phyloP scores from a whole-genome alignment of 2,113 vertebrate genomes.

The Muntiacus muntjak region DNA sequence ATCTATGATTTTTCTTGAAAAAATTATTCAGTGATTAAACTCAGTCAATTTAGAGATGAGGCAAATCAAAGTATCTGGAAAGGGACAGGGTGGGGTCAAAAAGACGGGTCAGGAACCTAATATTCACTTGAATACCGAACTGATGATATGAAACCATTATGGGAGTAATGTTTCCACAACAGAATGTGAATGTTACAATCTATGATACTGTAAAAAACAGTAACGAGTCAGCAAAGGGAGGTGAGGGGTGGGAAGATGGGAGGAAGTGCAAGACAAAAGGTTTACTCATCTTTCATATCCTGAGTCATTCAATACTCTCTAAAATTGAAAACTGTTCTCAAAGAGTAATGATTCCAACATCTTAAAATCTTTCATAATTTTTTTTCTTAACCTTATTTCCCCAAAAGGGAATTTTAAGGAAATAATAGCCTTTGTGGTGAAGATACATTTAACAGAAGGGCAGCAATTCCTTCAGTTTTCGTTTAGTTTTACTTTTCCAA shows the following conservation, averaged over 20 bases:
- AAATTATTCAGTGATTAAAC: background rate
- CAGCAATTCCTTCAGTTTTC: background rate
- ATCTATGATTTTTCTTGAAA: background rate
- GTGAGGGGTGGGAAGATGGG: background rate
- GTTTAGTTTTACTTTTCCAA: background rate
- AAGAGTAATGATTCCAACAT: constrained; percentile 15
- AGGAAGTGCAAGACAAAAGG: background rate
- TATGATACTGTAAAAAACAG: background rate
- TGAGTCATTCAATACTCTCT: background rate
- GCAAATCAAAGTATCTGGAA: background rate
- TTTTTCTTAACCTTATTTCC: constrained; percentile 57
- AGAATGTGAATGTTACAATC: background rate
- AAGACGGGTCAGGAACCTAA: background rate
- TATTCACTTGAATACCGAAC: background rate
- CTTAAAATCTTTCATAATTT: constrained; percentile 34
- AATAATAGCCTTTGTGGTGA: background rate
- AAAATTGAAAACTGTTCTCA: constrained; percentile 20
- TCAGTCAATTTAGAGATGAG: background rate
- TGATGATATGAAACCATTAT: background rate
- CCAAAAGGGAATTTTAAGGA: constrained; percentile 25
- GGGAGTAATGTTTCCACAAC: background rate
- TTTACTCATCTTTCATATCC: constrained; percentile 19
- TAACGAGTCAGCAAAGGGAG: background rate
- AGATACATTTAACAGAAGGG: background rate
- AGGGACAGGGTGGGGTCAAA: background rate